Evolutionary conservation across 2,113 vertebrate genomes (phyloP).

Genomic region (Siniperca knerii): DNA sequence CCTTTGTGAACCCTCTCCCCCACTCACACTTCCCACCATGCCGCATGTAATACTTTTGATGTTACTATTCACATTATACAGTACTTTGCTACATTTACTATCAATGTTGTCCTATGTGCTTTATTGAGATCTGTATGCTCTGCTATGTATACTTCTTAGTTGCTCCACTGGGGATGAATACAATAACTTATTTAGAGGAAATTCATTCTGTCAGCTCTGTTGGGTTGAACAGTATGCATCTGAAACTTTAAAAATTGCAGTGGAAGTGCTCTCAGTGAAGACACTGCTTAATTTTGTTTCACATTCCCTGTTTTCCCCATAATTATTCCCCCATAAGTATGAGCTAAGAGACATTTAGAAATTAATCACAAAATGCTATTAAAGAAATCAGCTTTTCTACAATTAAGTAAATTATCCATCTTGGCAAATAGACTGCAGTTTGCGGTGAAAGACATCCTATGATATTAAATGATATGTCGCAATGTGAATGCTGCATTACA

Average conservation of each 20-base stretch:
- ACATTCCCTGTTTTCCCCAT: not conserved
- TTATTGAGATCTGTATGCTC: not conserved
- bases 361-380: not conserved
- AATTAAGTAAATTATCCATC: not conserved
- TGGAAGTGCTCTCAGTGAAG: not conserved
- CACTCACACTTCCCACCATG: not conserved
- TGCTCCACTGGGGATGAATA: not conserved
- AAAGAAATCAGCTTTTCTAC: not conserved
- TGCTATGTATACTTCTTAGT: not conserved
- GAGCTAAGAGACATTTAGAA: not conserved
- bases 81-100: not conserved
- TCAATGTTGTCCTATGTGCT: not conserved
- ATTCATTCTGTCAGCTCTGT: not conserved
- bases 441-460: not conserved
- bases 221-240: not conserved
- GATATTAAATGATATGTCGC: too few relatives aligned
- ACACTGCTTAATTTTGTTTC: not conserved
- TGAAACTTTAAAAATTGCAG: not conserved
- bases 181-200: not conserved
- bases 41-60: not conserved
- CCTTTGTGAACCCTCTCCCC: too few relatives aligned
- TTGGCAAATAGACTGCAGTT: not conserved
- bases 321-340: not conserved
- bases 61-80: not conserved
- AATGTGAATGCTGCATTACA: not conserved